These are phyloP conservation scores for Ophraella communa DNA, from an alignment of 2,888 invertebrate genomes.

Conservation along the genomic window DNA sequence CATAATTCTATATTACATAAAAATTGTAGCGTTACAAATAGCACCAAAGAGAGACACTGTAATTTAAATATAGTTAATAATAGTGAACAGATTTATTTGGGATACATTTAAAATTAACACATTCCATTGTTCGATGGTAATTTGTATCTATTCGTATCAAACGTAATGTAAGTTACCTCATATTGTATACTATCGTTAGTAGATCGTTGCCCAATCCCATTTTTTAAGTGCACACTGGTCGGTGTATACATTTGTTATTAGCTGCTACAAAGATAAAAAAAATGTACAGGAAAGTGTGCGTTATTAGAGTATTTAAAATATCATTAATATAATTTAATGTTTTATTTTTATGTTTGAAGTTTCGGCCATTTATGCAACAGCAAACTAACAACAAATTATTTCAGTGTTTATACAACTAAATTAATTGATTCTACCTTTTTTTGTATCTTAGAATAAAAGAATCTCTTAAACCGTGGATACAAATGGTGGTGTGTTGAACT, in stretches of 20 bases:
- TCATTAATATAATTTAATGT: no score
- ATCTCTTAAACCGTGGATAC: no score
- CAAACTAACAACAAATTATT: no score
- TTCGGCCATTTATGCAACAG: no score
- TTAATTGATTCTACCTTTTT: no score
- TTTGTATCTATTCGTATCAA: no score
- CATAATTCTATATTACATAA: not conserved
- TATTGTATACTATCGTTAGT: not conserved
- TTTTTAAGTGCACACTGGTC: not conserved
- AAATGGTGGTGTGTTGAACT: no score
- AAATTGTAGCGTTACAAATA: not conserved
- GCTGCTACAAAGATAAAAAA: not conserved
- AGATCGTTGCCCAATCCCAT: not conserved
- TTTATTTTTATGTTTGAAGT: no score
- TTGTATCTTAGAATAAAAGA: no score
- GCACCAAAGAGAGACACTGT: not conserved
- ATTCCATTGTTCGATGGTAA: not conserved
- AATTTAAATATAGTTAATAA: not conserved
- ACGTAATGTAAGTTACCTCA: not conserved
- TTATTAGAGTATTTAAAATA: no score
- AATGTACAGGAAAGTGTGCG: no score
- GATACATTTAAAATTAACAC: not conserved
- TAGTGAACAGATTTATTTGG: not conserved
- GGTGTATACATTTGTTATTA: not conserved
- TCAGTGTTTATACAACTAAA: no score